Percentiles rank a stretch among this genome's conserved stretches.
Conservation (phyloP, 2,888 invertebrate genomes). For the Chrysodeixis includens region DNA sequence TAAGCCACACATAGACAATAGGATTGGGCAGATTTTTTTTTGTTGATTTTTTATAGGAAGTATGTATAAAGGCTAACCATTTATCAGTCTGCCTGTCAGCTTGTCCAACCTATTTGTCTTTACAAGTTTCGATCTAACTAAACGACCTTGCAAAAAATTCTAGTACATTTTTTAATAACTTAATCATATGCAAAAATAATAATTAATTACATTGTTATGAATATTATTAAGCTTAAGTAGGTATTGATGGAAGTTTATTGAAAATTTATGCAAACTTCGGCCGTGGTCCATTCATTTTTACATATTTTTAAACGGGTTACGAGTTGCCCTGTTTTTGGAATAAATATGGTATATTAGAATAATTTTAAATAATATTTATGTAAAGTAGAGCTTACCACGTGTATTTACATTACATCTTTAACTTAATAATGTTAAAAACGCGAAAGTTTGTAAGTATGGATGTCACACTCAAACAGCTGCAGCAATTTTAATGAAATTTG, state of each 20-base stretch:
- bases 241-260: background rate
- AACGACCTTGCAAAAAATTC: background rate
- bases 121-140: background rate
- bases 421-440: too few species aligned
- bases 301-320: background rate
- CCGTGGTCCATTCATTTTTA: background rate
- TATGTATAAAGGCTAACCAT: background rate
- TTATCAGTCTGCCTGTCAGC: slow-evolving; percentile 3
- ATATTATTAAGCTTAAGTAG: slow-evolving; percentile 2
- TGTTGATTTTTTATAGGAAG: background rate
- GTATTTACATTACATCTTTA: too few species aligned
- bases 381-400: background rate
- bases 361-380: background rate
- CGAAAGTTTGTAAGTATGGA: too few species aligned
- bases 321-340: background rate
- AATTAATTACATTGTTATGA: background rate
- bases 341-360: too few species aligned
- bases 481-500: too few species aligned
- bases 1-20: background rate
- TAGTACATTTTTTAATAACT: background rate
- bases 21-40: background rate
- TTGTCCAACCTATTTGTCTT: background rate
- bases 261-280: background rate
- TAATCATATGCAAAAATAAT: background rate
- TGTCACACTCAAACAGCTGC: too few species aligned